A percentile compares a stretch with the other conserved stretches of the same genome.
These are phyloP conservation scores for Drosophila incognita DNA, from an alignment of 2,888 invertebrate genomes.

Conservation along the genomic window DNA sequence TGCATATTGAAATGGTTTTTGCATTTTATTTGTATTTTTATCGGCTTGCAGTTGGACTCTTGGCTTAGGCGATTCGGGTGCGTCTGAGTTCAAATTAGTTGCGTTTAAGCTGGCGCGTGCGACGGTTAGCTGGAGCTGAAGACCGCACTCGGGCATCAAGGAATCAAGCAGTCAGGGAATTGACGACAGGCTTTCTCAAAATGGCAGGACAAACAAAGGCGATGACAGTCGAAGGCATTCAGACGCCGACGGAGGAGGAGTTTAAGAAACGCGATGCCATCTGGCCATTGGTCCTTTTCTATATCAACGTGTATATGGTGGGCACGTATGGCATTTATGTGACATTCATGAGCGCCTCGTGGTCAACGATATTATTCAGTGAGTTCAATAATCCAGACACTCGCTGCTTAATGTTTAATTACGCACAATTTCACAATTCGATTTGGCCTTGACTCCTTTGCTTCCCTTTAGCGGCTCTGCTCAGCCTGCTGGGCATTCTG, in stretches of 20 bases:
- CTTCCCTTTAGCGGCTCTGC: constrained; percentile 85
- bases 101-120: constrained; percentile 26
- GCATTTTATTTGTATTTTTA: background rate
- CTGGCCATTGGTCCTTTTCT: constrained; percentile 91
- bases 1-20: constrained; percentile 46
- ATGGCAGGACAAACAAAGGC: constrained; percentile 26
- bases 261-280: constrained; percentile 87
- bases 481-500: constrained; percentile 88
- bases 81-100: constrained; percentile 39
- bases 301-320: constrained; percentile 90
- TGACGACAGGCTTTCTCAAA: background rate
- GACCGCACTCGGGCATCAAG: background rate
- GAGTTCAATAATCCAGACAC: constrained; percentile 83
- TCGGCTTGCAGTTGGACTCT: constrained; percentile 9
- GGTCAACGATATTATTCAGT: constrained; percentile 88
- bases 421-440: background rate
- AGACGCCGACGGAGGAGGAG: constrained; percentile 17
- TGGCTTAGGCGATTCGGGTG: background rate
- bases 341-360: constrained; percentile 87
- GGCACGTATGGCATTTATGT: constrained; percentile 89
- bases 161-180: background rate
- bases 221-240: constrained; percentile 5
- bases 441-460: background rate
- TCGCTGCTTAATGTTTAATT: constrained; percentile 7
- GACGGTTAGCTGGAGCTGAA: constrained; percentile 23